Evolutionary conservation across 2,113 vertebrate species (phyloP), one percentile per base, ranked within the genome.

Genomic region (Syrmaticus mikado): DNA sequence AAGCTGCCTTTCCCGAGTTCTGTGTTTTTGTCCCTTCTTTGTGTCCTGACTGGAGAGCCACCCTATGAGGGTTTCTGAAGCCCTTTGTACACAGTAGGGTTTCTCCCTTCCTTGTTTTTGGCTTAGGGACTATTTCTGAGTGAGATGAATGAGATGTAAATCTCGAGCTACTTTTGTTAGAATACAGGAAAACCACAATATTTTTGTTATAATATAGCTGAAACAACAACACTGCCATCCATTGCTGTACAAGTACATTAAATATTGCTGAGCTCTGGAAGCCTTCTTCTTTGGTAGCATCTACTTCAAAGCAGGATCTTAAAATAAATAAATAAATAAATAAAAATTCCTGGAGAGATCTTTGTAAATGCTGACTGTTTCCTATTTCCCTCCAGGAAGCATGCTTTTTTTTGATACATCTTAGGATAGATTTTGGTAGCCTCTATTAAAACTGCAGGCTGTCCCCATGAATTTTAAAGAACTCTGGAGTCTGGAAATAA

Each of bases 181-280:
- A 87, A 50, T 84, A 48, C 94, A 94, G 95, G 97, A 97, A 97
- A 96, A 91, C 96, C 93, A 90, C 90, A 93, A 86, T 89, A 85
- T 96, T 96, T 97, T 96, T 94, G 89, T 97, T 96, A 92, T 95
- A 91, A 94, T 93, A 88, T 93, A 77, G 89, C 87, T 94, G 96
- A 94, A 97, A 97, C 96, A 96, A 93, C 93, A 95, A 66, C 93
- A 19, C 28, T 93, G 74, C 80, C 90, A 48, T 87, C 94, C 55
- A 78, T 87, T 43, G 89, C 91, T 85, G 87, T 73, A 38, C 48
- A 91, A 89, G 87, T 55, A 36, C 92, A 87, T 95, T 95, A 48
- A 85, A 92, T 90, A 96, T 77, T 82, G 89, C 95, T 87, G 94
- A 86, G 87, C 89, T 95, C 84, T 94, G 94, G 96, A 87, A 85